Evolutionary conservation across 2,113 vertebrate genomes (phyloP).

Genomic region (Helogale parvula): DNA sequence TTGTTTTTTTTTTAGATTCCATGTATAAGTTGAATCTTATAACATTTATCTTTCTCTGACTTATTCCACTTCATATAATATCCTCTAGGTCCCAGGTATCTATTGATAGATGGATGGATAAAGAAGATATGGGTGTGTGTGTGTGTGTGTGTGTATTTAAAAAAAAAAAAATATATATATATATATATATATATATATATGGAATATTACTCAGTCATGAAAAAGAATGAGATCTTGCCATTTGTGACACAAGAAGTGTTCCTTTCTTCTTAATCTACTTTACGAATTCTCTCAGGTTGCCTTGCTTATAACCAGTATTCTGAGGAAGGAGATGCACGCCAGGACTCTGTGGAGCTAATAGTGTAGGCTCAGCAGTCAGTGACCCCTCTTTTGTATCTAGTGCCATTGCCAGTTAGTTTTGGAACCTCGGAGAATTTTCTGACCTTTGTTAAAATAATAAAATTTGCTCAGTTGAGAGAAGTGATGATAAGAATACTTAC

Average conservation of each 20-base stretch:
- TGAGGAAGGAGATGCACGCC: background rate
- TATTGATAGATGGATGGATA: background rate
- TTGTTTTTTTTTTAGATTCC: background rate
- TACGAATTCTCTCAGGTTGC: background rate
- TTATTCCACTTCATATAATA: background rate
- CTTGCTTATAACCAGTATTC: background rate
- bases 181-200: background rate
- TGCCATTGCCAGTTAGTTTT: background rate
- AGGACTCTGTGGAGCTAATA: background rate
- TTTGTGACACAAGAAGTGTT: background rate
- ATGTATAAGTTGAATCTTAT: background rate
- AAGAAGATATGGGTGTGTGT: background rate
- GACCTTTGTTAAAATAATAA: constrained; percentile 16
- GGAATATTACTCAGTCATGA: background rate
- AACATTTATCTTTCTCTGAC: background rate
- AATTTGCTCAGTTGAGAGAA: background rate
- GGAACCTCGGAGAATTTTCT: background rate
- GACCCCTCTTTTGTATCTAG: background rate
- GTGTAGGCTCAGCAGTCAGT: background rate
- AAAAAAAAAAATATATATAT: background rate
- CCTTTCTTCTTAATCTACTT: constrained; percentile 29
- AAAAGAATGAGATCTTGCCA: background rate
- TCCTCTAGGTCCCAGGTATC: background rate
- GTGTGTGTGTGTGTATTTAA: no score
- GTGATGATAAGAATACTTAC: background rate